These are phyloP conservation scores for Mechanitis messenoides DNA, from an alignment of 2,888 invertebrate genomes.

Conservation along the genomic window DNA sequence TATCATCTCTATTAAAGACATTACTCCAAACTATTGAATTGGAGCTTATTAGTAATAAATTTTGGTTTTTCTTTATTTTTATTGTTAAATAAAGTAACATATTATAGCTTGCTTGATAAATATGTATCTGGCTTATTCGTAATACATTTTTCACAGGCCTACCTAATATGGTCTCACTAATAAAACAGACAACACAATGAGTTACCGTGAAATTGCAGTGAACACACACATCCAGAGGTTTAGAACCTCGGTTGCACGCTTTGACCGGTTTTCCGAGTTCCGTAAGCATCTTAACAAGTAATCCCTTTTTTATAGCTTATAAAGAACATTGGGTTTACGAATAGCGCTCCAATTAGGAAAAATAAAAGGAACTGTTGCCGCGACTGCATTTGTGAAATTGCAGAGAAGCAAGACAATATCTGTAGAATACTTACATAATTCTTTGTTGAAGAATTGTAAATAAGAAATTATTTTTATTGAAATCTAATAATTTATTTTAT, in stretches of 20 bases:
- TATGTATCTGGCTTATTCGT: background rate
- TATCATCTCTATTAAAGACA: constrained; percentile 6
- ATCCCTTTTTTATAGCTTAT: constrained; percentile 7
- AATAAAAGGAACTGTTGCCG: background rate
- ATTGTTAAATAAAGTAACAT: too few species aligned
- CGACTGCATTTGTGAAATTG: too few species aligned
- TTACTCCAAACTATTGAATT: background rate
- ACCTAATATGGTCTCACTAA: constrained; percentile 44
- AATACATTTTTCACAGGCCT: background rate
- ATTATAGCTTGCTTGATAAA: background rate
- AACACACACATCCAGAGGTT: constrained; percentile 38
- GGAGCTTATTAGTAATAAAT: background rate
- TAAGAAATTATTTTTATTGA: too few species aligned
- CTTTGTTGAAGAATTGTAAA: too few species aligned
- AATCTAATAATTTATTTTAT: too few species aligned
- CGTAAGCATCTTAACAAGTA: constrained; percentile 19
- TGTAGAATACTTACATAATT: too few species aligned
- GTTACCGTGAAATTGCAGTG: constrained; percentile 50
- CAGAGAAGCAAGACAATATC: too few species aligned
- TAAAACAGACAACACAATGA: constrained; percentile 47
- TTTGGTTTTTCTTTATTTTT: background rate
- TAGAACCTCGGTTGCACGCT: constrained; percentile 20
- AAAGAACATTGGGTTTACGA: background rate
- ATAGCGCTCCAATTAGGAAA: background rate
- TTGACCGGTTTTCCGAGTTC: constrained; percentile 25